phyloP scores from a whole-genome alignment of 2,888 invertebrate species.

The Corythucha ciliata region DNA sequence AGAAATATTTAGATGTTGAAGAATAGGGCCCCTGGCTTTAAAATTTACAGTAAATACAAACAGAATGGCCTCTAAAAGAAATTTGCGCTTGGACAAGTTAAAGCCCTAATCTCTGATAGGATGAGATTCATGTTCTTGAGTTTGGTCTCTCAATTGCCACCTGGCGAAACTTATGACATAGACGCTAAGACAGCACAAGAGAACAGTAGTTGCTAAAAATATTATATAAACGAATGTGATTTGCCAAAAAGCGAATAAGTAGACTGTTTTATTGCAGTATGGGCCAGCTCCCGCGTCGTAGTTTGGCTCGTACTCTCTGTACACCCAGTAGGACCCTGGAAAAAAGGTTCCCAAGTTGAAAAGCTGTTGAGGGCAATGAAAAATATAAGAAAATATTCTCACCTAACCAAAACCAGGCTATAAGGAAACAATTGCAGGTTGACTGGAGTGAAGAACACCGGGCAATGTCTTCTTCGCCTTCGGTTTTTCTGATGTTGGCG shows the following conservation, averaged over 20 bases:
- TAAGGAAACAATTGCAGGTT: conserved; percentile 53
- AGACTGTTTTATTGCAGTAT: conserved; percentile 58
- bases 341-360: conserved; percentile 24
- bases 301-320: conserved; percentile 54
- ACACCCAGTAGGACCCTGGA: conserved; percentile 59
- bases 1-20: no score
- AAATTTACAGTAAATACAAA: no score
- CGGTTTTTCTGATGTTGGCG: conserved; percentile 46
- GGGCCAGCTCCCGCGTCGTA: conserved; percentile 45
- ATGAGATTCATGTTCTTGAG: conserved; percentile 19
- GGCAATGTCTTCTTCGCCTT: conserved; percentile 48
- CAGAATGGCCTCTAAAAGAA: no score
- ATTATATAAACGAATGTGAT: conserved; percentile 54
- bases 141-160: conserved; percentile 21
- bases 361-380: neutral
- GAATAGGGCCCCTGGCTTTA: no score
- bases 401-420: conserved; percentile 63
- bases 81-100: no score
- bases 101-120: conserved; percentile 19
- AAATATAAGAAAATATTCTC: conserved; percentile 33
- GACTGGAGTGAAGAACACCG: conserved; percentile 49
- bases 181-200: conserved; percentile 27
- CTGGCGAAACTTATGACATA: conserved; percentile 26
- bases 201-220: conserved; percentile 23
- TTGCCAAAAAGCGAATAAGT: conserved; percentile 61